These are phyloP conservation scores for Neoitamus cyanurus DNA, from an alignment of 2,888 invertebrate genomes.

Conservation along the genomic window DNA sequence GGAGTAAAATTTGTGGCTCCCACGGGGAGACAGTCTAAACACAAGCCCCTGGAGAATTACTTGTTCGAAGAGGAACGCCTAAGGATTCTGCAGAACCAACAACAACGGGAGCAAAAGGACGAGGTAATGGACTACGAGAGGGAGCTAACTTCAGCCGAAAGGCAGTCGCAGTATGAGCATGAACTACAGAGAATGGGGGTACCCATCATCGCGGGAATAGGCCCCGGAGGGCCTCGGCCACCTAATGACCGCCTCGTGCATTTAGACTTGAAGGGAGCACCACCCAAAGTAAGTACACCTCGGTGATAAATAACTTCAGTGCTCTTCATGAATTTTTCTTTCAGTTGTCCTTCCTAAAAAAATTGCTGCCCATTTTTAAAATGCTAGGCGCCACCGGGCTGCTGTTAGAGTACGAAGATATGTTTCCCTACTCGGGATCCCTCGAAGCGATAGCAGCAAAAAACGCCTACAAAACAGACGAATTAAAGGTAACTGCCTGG, in stretches of 20 bases:
- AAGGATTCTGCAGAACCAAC: slow-evolving; percentile 65
- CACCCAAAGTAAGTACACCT: slow-evolving; percentile 68
- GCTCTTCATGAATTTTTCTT: slow-evolving; percentile 62
- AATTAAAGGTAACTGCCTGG: slow-evolving; percentile 60
- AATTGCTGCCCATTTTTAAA: slow-evolving; percentile 70
- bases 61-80: slow-evolving; percentile 65
- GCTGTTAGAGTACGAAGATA: slow-evolving; percentile 82
- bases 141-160: slow-evolving; percentile 63
- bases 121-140: slow-evolving; percentile 61
- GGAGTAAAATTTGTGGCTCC: slow-evolving; percentile 53
- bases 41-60: slow-evolving; percentile 58
- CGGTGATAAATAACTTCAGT: neutral
- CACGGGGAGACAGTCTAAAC: slow-evolving; percentile 55
- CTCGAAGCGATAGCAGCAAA: slow-evolving; percentile 70
- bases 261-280: slow-evolving; percentile 82
- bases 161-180: slow-evolving; percentile 61
- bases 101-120: slow-evolving; percentile 66
- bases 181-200: slow-evolving; percentile 66
- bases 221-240: slow-evolving; percentile 62
- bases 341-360: slow-evolving; percentile 70
- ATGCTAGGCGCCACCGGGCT: slow-evolving; percentile 79
- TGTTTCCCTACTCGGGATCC: slow-evolving; percentile 78
- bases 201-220: slow-evolving; percentile 63
- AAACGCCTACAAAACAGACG: slow-evolving; percentile 68
- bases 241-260: slow-evolving; percentile 73